Evolutionary conservation across 2,113 vertebrate species (phyloP), one percentile per base, ranked within the genome.

Genomic region (Hyperoodon ampullatus): DNA sequence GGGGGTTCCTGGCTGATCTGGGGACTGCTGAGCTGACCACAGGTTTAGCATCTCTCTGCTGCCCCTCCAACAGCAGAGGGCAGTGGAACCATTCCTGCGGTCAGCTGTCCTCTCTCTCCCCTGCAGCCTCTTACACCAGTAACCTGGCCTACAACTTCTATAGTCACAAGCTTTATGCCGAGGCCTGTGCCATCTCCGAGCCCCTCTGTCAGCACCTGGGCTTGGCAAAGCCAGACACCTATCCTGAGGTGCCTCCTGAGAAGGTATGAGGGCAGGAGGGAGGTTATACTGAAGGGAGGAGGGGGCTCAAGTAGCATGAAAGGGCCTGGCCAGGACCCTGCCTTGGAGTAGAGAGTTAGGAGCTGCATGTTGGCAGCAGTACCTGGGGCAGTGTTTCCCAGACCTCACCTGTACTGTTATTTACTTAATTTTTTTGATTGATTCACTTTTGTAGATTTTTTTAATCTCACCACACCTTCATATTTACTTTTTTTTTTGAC

Each of bases 61-160:
- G 2, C 71, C 33, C 71, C 47, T 89, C 65, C 58, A 44, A n/a
- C 6, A 14, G n/a, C 47, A 89, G 42, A 71, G 84, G 63, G n/a
- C 50, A 53, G 53, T 33, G 47, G 83, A 65, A 8, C 44, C 65
- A 21, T 72, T 65, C 50, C 53, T 70, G 7, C 10, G 3, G 10
- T 63, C 39, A 82, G 3, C 13, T 65, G 24, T 77, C 53, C 19
- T 86, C 81, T 95, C 24, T 96, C 30, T 96, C n/a, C 30, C 23
- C 23, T 75, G 8, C 96, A 99, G 99, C 98, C 35, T 98, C 98
- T 5, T 98, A 98, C 13, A 94, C 99, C 9, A 99, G 98, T 98
- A 99, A 99, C 93, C 94, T 99, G 87, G 98, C 98, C n/a, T 99
- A 99, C 88, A 98, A 98, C 83, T 98, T 99, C 97, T 99, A 99